Percentiles rank a stretch among this genome's conserved stretches.
Conservation (phyloP, 2,888 invertebrate genomes). For the Crocallis elinguaria region DNA sequence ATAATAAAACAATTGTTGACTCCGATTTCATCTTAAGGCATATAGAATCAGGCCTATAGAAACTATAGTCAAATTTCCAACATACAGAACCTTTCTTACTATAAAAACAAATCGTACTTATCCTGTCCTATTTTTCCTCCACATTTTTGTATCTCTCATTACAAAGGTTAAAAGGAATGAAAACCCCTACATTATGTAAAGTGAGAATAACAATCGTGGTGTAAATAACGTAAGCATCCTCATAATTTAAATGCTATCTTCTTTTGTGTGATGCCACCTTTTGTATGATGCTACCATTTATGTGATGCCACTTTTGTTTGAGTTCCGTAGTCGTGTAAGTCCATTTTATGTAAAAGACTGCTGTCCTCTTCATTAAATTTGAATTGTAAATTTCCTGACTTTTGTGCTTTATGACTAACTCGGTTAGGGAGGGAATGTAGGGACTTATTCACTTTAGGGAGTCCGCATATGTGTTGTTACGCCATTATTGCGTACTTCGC, state of each 20-base stretch:
- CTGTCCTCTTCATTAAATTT: constrained; percentile 24
- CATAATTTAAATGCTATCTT: constrained; percentile 27
- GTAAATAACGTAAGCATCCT: constrained; percentile 29
- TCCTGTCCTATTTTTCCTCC: background rate
- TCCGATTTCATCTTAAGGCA: no score
- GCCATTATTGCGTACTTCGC: no score
- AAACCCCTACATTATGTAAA: constrained; percentile 26
- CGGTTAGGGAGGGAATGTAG: constrained; percentile 10
- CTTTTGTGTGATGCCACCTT: constrained; percentile 25
- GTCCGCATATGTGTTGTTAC: no score
- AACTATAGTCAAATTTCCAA: background rate
- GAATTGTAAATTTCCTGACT: constrained; percentile 20
- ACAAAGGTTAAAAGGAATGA: constrained; percentile 32
- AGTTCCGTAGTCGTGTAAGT: constrained; percentile 7
- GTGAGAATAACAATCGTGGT: constrained; percentile 28
- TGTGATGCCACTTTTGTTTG: constrained; percentile 16
- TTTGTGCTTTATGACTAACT: constrained; percentile 12
- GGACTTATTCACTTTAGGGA: constrained; percentile 1
- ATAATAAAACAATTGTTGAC: no score
- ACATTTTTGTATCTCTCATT: constrained; percentile 24
- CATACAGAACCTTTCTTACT: constrained; percentile 9
- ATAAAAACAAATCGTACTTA: background rate
- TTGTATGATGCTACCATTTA: constrained; percentile 16
- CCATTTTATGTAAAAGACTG: constrained; percentile 18
- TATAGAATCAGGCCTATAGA: no score